phyloP scores from a whole-genome alignment of 2,888 invertebrate species.

The Corythucha ciliata region DNA sequence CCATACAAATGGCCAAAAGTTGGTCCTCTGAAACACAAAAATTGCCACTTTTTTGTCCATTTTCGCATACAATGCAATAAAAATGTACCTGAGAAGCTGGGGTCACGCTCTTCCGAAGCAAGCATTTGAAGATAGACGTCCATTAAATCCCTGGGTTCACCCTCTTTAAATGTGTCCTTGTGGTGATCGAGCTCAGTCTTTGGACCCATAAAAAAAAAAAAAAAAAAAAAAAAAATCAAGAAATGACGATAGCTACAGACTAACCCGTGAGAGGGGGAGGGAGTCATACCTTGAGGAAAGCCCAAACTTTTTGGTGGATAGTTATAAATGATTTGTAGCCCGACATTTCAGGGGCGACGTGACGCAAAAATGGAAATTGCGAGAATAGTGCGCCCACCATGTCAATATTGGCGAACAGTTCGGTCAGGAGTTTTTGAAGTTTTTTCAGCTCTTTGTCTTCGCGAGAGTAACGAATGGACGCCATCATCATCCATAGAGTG shows the following conservation, averaged over 20 bases:
- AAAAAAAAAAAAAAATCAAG: too few relatives aligned
- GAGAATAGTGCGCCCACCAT: constrained; percentile 74
- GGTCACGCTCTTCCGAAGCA: constrained; percentile 49
- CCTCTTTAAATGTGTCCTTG: constrained; percentile 52
- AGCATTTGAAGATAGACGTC: constrained; percentile 67
- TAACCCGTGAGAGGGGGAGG: not conserved
- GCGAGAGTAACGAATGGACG: constrained; percentile 60
- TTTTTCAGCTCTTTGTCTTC: constrained; percentile 59
- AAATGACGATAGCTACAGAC: too few relatives aligned
- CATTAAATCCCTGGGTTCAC: constrained; percentile 66
- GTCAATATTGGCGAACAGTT: constrained; percentile 62
- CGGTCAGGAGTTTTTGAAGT: constrained; percentile 58
- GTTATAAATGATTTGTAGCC: constrained; percentile 65
- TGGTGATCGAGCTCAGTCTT: constrained; percentile 60
- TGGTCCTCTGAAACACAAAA: constrained; percentile 52
- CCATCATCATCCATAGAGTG: constrained; percentile 75
- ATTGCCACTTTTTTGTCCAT: not conserved
- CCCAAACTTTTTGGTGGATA: constrained; percentile 62
- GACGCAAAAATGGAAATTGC: constrained; percentile 62
- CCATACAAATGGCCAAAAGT: constrained; percentile 68
- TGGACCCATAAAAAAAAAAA: too few relatives aligned
- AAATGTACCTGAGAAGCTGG: constrained; percentile 42
- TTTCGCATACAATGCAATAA: not conserved
- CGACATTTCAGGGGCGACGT: constrained; percentile 62
- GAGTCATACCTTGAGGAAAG: constrained; percentile 50